Percentiles rank a stretch among this genome's conserved stretches.
Evolutionary conservation across 2,888 invertebrate species (phyloP).

Genomic region (Patella pellucida): DNA sequence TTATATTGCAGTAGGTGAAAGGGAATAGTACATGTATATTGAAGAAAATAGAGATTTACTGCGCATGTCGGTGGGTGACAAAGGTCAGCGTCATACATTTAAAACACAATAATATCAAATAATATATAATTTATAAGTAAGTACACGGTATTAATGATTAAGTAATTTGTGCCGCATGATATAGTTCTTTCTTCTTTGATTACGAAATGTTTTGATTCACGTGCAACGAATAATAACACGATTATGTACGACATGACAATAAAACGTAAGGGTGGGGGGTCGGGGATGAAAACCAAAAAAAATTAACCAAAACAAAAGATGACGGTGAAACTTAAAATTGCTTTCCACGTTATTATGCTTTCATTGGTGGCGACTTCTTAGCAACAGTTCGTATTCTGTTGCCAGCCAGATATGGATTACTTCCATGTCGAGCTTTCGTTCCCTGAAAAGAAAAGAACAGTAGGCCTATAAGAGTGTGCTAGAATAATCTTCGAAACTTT

Average conservation of each 20-base stretch:
- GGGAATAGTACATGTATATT: too few relatives aligned
- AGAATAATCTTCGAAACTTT: neutral
- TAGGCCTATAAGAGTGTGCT: neutral
- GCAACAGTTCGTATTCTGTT: neutral
- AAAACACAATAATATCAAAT: neutral
- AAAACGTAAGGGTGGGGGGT: too few relatives aligned
- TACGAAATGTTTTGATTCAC: neutral
- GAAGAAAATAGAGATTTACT: too few relatives aligned
- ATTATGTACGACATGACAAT: too few relatives aligned
- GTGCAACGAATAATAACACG: neutral
- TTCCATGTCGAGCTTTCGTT: neutral
- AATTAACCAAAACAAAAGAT: too few relatives aligned
- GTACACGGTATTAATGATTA: neutral
- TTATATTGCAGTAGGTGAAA: too few relatives aligned
- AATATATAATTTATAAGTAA: constrained; percentile 5
- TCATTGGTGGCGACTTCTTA: neutral
- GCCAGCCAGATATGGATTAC: neutral
- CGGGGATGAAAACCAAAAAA: too few relatives aligned
- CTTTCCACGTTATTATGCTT: too few relatives aligned
- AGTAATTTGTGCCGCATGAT: constrained; percentile 4
- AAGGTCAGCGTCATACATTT: neutral
- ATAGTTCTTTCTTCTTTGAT: neutral
- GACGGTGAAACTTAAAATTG: too few relatives aligned
- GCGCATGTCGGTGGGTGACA: too few relatives aligned
- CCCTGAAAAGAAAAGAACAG: neutral